Conservation (phyloP, 1,140 invertebrate genomes). For the Aphis craccivora region DNA sequence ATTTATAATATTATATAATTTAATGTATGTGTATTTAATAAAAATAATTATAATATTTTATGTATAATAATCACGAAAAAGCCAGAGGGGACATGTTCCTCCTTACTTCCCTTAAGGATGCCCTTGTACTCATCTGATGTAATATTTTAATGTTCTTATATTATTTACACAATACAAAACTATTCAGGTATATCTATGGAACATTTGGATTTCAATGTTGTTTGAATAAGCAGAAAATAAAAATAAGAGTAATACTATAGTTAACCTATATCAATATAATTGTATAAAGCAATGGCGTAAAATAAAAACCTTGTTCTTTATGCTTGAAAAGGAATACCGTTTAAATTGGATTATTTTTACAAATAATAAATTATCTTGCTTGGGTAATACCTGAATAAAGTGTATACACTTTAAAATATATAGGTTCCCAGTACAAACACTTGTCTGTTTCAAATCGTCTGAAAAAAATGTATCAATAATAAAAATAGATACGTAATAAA, state of each 20-base stretch:
- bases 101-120: too few species aligned
- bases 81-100: too few species aligned
- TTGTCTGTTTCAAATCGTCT: background rate
- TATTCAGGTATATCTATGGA: background rate
- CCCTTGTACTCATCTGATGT: background rate
- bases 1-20: too few species aligned
- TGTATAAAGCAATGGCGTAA: background rate
- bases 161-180: background rate
- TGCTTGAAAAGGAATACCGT: background rate
- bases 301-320: background rate
- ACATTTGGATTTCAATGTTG: background rate
- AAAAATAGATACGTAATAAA: background rate
- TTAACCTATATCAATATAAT: background rate
- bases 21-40: too few species aligned
- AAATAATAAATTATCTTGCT: background rate
- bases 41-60: too few species aligned
- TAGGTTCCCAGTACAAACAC: background rate
- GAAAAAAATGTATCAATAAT: background rate
- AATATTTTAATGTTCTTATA: background rate
- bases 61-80: too few species aligned
- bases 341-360: constrained; percentile 17
- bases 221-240: background rate
- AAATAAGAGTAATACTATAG: background rate
- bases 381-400: background rate
- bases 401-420: background rate